Base-by-base conservation (phyloP, 2,888 invertebrate species). In the Eubasilissa splendida region DNA sequence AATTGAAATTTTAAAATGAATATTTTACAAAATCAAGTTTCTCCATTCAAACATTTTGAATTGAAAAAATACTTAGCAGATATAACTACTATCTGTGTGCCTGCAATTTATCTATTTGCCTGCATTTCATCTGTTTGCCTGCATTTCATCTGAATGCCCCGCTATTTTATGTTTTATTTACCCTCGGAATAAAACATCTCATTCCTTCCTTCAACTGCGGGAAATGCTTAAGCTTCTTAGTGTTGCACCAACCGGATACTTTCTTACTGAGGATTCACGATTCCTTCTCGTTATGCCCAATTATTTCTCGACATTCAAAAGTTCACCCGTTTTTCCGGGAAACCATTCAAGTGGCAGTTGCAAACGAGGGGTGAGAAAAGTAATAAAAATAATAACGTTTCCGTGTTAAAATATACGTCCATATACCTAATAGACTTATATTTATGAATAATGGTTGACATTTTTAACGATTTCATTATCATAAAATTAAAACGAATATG, bases 241-340 rank as follows among this genome's bases (percentile, higher is more conserved):
- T 42, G 74, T 59, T 80, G 59, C 59, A 58, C 63, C 59, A 42
- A 70, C 68, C 77, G 14, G 70, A 75, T 65, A 58, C 66, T 80
- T 77, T 77, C 77, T 70, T 74, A 58, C 56, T 59, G 50, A 77
- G 79, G 54, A 71, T 77, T 77, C 82, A 60, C 73, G 80, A 80
- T 80, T 68, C 76, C 79, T 76, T 79, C 79, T 79, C 82, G 80
- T 82, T 82, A 82, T 73, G 77, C 74, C 82, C 80, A 82, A 80
- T 82, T 82, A 82, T 77, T 82, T 71, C 11, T 52, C 65, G 33
- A 59, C 74, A 77, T 53, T 73, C 74, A 75, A 54, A 65, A 22
- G 60, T 73, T 73, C 42, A 42, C 56, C 12, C 63, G 63, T 42
- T 42, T 42, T 42, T 42, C 42, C 42, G 12, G 63, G 63, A 63